Evolutionary conservation across 2,797 vertebrate species (phyloP).

Genomic region (Helarctos malayanus): DNA sequence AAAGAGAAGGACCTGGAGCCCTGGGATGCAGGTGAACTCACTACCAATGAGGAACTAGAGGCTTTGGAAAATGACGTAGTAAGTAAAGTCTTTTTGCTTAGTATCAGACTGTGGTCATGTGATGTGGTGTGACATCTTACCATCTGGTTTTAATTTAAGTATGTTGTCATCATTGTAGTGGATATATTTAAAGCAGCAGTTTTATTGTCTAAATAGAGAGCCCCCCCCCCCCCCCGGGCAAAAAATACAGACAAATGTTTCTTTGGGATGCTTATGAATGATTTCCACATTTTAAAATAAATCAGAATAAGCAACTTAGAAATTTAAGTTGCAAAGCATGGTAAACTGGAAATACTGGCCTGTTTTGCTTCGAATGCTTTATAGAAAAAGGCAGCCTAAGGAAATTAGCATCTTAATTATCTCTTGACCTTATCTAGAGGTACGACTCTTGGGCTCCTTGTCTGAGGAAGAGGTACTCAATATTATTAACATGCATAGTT

Average conservation of each 20-base stretch:
- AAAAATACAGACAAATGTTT: neutral
- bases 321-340: neutral
- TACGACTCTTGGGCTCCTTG: neutral
- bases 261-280: neutral
- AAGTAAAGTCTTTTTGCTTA: slow-evolving; percentile 81
- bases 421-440: neutral
- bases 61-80: slow-evolving; percentile 98
- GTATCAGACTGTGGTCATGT: neutral
- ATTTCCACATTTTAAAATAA: slow-evolving; percentile 48
- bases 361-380: slow-evolving; percentile 14
- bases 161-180: neutral
- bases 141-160: neutral
- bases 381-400: neutral
- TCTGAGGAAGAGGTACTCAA: neutral
- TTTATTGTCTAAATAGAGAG: neutral
- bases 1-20: slow-evolving; percentile 99
- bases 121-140: neutral
- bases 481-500: slow-evolving; percentile 45
- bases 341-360: neutral
- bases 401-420: neutral
- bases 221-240: neutral
- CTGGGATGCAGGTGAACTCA: slow-evolving; percentile 97
- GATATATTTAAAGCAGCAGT: neutral
- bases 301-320: neutral
- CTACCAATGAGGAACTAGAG: slow-evolving; percentile 94